A percentile compares a stretch with the other conserved stretches of the same genome.
phyloP scores from a whole-genome alignment of 2,797 vertebrate species.

The Pogoniulus pusillus region DNA sequence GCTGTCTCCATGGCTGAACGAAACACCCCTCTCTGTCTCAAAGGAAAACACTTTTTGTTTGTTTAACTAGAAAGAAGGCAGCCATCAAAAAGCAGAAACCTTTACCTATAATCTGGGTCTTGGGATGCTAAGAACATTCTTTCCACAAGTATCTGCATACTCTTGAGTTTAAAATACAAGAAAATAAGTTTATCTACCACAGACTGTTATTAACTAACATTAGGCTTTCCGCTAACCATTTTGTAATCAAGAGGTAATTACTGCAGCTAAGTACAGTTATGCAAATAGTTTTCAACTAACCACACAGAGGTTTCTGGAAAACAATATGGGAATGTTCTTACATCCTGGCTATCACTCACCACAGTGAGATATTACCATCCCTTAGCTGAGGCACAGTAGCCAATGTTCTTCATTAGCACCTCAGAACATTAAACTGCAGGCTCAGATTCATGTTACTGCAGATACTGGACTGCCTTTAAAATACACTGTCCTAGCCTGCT shows the following conservation, averaged over 20 bases:
- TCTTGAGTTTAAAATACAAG: not conserved
- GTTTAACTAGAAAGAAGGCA: not conserved
- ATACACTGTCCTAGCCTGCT: not conserved
- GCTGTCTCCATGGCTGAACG: constrained; percentile 42
- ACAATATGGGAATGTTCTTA: not conserved
- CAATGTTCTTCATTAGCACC: not conserved
- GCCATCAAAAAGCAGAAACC: not conserved
- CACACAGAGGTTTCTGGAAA: not conserved
- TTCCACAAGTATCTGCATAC: not conserved
- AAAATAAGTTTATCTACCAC: not conserved
- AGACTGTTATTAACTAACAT: not conserved
- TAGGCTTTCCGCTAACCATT: not conserved
- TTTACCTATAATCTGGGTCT: not conserved
- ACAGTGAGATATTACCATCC: not conserved
- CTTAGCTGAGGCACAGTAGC: not conserved
- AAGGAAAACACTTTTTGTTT: not conserved
- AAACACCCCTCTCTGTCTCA: constrained; percentile 25
- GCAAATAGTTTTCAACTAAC: not conserved
- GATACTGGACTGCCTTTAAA: not conserved
- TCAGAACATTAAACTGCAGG: not conserved
- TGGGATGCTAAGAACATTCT: not conserved
- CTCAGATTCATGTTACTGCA: not conserved
- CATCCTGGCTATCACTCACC: not conserved
- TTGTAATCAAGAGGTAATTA: not conserved
- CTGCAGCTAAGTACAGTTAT: not conserved